Percentiles rank a stretch among this genome's conserved stretches.
These are phyloP conservation scores for Pristionchus fissidentatus DNA, from an alignment of 2,888 invertebrate species.

Conservation along the genomic window DNA sequence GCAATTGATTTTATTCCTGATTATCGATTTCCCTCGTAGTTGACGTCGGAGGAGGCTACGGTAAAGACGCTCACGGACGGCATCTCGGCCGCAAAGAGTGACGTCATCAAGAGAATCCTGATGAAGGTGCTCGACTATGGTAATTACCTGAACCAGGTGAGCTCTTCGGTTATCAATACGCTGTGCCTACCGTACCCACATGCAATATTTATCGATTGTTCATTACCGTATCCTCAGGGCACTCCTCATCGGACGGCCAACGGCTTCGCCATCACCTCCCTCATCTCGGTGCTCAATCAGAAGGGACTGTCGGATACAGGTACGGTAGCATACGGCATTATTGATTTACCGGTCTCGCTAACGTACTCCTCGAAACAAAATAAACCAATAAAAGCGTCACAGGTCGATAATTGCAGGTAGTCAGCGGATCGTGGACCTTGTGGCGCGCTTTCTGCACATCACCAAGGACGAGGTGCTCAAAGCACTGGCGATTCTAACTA, in stretches of 20 bases:
- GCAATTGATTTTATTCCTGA: neutral
- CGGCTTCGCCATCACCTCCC: conserved; percentile 17
- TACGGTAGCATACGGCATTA: neutral
- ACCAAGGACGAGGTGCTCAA: conserved; percentile 6
- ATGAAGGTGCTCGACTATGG: conserved; percentile 15
- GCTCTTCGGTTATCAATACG: neutral
- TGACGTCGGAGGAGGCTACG: neutral
- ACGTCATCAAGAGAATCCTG: conserved; percentile 24
- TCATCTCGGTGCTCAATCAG: neutral
- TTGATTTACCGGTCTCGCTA: neutral
- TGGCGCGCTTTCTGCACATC: neutral
- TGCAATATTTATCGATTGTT: neutral
- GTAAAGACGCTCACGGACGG: neutral
- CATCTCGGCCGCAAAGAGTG: neutral
- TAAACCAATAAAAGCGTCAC: neutral
- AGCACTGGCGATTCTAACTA: neutral
- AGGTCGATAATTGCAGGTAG: neutral
- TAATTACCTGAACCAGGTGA: conserved; percentile 39
- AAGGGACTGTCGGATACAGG: neutral
- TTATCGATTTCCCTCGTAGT: neutral
- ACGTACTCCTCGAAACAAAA: no score
- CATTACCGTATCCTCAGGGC: conserved; percentile 6
- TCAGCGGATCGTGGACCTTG: conserved; percentile 11
- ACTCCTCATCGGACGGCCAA: conserved; percentile 9
- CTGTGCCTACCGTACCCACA: neutral